Evolutionary conservation across 2,797 vertebrate species (phyloP).

Genomic region (Delichon dasypus): DNA sequence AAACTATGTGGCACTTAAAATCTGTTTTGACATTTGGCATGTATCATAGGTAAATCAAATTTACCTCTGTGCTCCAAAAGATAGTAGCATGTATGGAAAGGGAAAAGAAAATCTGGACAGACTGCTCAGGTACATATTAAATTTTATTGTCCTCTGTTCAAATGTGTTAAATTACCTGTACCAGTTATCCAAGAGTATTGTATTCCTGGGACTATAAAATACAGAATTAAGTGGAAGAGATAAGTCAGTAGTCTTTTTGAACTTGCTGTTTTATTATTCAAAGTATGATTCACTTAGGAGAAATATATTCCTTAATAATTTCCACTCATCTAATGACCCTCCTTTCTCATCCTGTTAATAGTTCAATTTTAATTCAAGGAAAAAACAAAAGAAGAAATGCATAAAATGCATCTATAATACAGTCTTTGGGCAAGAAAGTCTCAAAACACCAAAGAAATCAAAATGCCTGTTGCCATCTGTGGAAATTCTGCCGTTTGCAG

Average conservation of each 20-base stretch:
- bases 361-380: background rate
- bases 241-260: background rate
- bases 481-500: background rate
- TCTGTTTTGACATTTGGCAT: background rate
- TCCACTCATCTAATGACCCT: background rate
- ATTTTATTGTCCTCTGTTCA: background rate
- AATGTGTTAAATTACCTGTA: background rate
- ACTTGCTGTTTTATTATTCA: background rate
- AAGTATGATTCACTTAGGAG: background rate
- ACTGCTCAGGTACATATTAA: background rate
- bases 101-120: background rate
- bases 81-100: background rate
- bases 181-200: background rate
- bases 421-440: background rate
- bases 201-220: background rate
- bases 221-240: background rate
- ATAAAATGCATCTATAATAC: background rate
- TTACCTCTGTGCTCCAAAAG: background rate
- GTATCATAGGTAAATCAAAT: background rate
- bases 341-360: background rate
- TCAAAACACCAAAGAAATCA: conserved; percentile 35
- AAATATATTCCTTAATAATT: background rate
- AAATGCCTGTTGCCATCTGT: background rate
- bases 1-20: background rate
- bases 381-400: background rate